Percentiles rank a stretch among this genome's conserved stretches.
These are phyloP conservation scores for Ochotona curzoniae DNA, from an alignment of 2,113 vertebrate genomes.

Conservation along the genomic window DNA sequence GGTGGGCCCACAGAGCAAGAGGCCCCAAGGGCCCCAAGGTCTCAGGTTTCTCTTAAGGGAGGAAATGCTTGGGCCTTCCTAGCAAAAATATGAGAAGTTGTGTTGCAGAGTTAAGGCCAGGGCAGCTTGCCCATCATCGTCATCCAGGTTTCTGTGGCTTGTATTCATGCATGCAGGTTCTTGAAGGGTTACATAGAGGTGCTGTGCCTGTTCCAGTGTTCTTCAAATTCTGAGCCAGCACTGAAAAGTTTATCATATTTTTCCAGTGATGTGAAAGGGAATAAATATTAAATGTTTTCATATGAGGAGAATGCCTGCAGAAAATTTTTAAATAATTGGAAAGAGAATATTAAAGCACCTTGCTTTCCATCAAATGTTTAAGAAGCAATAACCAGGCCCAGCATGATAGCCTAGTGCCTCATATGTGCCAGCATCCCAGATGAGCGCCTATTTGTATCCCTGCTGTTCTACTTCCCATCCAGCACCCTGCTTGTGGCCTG, in stretches of 20 bases:
- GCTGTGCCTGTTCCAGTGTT: neutral
- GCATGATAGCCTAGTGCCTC: too few species aligned
- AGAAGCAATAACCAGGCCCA: neutral
- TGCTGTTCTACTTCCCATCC: too few species aligned
- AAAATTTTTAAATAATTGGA: conserved; percentile 15
- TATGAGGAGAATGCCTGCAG: conserved; percentile 44
- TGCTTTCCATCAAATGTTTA: neutral
- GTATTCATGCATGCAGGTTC: neutral
- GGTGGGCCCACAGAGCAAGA: neutral
- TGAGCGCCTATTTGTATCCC: too few species aligned
- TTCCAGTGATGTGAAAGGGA: neutral
- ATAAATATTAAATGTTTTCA: conserved; percentile 26
- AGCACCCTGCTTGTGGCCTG: too few species aligned
- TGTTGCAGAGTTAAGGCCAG: neutral
- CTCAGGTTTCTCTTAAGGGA: conserved; percentile 1
- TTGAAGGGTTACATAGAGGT: neutral
- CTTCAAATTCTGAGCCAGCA: conserved; percentile 28
- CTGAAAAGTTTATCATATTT: conserved; percentile 16
- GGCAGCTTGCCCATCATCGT: neutral
- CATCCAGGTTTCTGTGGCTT: neutral
- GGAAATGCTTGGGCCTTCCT: neutral
- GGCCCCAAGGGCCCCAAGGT: neutral
- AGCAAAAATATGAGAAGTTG: neutral
- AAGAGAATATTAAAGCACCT: neutral
- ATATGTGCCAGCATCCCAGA: too few species aligned